Percentiles rank a stretch among this genome's conserved stretches.
These are phyloP conservation scores for Pipistrellus nathusii DNA, from an alignment of 2,797 vertebrate genomes.

Conservation along the genomic window DNA sequence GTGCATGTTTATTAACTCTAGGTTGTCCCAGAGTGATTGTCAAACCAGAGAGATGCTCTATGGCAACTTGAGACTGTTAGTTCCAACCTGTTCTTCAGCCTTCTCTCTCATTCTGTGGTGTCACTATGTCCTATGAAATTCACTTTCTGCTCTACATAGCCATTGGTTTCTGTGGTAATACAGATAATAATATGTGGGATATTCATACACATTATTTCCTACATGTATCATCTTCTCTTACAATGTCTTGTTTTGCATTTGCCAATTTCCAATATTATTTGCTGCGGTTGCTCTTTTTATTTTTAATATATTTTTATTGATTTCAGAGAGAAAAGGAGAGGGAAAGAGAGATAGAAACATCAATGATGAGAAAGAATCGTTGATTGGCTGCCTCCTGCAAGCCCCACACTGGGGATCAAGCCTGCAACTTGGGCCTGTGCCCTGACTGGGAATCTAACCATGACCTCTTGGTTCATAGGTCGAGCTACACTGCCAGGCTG, in stretches of 20 bases:
- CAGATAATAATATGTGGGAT: neutral
- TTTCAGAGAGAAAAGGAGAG: no score
- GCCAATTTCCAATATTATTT: slow-evolving; percentile 12
- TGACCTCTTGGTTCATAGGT: no score
- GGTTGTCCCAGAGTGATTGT: neutral
- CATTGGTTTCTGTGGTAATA: neutral
- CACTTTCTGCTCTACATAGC: neutral
- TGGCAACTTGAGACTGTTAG: neutral
- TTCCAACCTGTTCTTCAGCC: neutral
- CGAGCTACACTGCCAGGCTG: neutral
- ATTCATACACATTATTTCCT: neutral
- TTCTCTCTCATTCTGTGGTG: neutral
- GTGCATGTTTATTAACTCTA: neutral
- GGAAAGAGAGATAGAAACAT: no score
- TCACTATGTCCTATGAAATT: neutral
- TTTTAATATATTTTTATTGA: no score
- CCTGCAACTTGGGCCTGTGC: no score
- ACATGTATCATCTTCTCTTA: neutral
- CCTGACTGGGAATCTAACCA: no score
- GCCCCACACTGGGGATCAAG: no score
- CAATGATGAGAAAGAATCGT: no score
- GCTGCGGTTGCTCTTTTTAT: neutral
- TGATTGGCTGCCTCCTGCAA: no score
- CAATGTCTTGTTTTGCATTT: slow-evolving; percentile 4
- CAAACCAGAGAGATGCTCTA: neutral